Base-by-base conservation (phyloP, 2,888 invertebrate genomes). In the Eledona agricola region DNA sequence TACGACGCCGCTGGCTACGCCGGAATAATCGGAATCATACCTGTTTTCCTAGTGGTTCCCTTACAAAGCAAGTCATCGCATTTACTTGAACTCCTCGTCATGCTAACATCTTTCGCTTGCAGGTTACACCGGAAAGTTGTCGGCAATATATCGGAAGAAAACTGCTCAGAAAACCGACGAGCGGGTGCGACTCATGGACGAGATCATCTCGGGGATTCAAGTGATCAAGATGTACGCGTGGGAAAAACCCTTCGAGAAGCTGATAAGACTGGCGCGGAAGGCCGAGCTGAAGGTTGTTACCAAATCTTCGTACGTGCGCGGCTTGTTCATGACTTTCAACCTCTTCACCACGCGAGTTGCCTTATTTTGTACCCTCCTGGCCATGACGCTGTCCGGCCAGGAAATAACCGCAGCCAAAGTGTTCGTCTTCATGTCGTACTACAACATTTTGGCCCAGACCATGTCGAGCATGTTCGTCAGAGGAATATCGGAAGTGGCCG, bases 121-220 rank as follows among this genome's bases (percentile, higher is more conserved):
- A 84, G 84, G 82, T 60, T 84, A 84, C 70, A 83, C 84, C 73
- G 84, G 84, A 61, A 84, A 84, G 77, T 72, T 85, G 63, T 81
- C 84, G 1, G 83, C 84, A 32, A 78, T 75, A 49, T 80, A 86
- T 63, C 84, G 97, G 57, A 82, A 85, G 72, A 85, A 85, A 68
- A 93, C 93, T 0, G 96, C 96, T 0, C 78, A 81, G 56, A 83
- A 89, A 72, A 96, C 96, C 0, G 97, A 97, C 75, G 88, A 89
- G 65, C 82, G 97, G 57, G 90, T 97, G 25, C 84, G 93, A 40
- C 81, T 96, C 34, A 97, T 97, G 94, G 93, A 90, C 72, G 97
- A 98, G 81, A 88, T 97, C 63, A 89, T 97, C 57, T 84, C 85
- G 50, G 96, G 95, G 32, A 94, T 98, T 78, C 89, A 94, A 79